Base-by-base conservation (phyloP, 2,113 vertebrate genomes). In the Syngnathus floridae region DNA sequence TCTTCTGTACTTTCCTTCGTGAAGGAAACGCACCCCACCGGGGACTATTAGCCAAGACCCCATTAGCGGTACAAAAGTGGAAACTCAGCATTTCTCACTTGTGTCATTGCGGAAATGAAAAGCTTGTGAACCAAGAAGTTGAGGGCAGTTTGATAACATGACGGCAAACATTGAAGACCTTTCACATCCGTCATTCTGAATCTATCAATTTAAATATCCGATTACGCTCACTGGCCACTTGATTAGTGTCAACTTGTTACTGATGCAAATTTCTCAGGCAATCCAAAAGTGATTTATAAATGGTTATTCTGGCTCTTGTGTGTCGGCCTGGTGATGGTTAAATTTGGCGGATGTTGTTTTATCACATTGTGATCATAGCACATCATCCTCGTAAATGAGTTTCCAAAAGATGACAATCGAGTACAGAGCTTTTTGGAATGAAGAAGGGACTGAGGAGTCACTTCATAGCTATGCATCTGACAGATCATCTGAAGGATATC, bases 11-110 rank as follows among this genome's bases (percentile, higher is more conserved):
- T 21, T 51, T 66, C 67, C 66, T 74, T 56, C 40, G 62, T 19
- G 55, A 67, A 87, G 82, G 82, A 88, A 89, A 82, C 78, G 67
- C 66, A 4, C 4, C 5, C 31, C 82, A 78, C 86, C 40, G 41
- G 83, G 80, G 87, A 74, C 77, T 71, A 81, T 84, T 81, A 81
- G 51, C 64, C 38, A 56, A 49, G 26, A 65, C 61, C 59, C 74
- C 62, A 84, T 86, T 85, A 87, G 65, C 67, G n/a, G 54, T 61
- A 55, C 26, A 81, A 75, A 67, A 31, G 26, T 55, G 66, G 78
- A 82, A 84, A 75, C 65, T 12, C 63, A 68, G 63, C 66, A 8
- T 48, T 52, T 59, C 66, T 9, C 63, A 72, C 77, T 82, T 14
- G n/a, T 8, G n/a, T 59, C 74, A 59, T 62, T 66, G 57, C 13